Evolutionary conservation across 2,113 vertebrate genomes (phyloP), one percentile per base, ranked within the genome.

Genomic region (Lutjanus erythropterus): DNA sequence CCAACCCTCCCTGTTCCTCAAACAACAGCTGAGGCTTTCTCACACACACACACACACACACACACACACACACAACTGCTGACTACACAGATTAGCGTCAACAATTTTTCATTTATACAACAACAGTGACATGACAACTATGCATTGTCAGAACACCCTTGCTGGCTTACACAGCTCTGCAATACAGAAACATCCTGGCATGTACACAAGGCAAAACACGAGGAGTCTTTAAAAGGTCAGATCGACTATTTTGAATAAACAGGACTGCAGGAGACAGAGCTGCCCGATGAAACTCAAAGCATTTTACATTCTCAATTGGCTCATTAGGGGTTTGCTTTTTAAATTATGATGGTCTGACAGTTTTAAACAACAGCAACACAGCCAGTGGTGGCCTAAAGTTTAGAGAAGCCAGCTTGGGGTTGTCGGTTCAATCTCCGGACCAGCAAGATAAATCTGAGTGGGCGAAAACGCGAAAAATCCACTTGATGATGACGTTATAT

Each of bases 11-110:
- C 70, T 47, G 75, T 65, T 86, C 25, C 8, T 39, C 82, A 88
- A 84, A 83, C 29, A 82, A 44, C 68, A 68, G 78, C 81, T 4
- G 46, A 82, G 50, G 31, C 59, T 15, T 83, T 84, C 69, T 74
- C 88, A 86, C 69, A 55, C 81, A 62, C 81, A 50, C 68, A 76
- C 87, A 59, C 58, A 74, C 88, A 55, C 52, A 86, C 69, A 55
- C 81, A 66, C 81, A 50, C 68, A 74, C 88, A 59, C 59, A 72
- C 88, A 56, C 52, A 70, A 18, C 53, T 31, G 67, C 70, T 78
- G 69, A 58, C 56, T 27, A 10, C 9, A 55, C 35, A 49, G 49
- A 75, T 55, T 25, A 66, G 39, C 47, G 61, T 18, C 0, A 18
- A 44, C 50, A 5, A 58, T 86, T 52, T 71, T 42, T 73, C 58